Evolutionary conservation across 64 coral and sea anemone species (phyloP).

Genomic region (Actinia equina): DNA sequence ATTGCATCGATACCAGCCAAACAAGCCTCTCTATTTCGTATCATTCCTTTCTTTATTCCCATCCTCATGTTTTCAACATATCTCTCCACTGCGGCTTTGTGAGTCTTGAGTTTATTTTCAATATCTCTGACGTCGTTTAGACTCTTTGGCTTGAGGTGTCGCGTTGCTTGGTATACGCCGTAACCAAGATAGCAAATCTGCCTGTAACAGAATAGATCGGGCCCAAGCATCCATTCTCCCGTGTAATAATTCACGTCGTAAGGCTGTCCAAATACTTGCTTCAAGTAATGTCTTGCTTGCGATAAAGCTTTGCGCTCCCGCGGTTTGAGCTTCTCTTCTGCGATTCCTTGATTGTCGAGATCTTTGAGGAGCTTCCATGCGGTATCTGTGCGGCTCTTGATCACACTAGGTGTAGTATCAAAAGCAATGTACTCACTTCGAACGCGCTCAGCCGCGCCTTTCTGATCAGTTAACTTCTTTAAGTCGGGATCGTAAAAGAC

Average conservation of each 20-base stretch:
- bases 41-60: slow-evolving; percentile 68
- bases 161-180: slow-evolving; percentile 50
- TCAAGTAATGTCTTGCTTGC: slow-evolving; percentile 72
- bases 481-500: slow-evolving; percentile 53
- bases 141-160: slow-evolving; percentile 58
- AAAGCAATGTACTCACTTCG: slow-evolving; percentile 57
- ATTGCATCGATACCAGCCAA: slow-evolving; percentile 56
- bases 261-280: slow-evolving; percentile 72
- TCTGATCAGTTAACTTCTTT: neutral
- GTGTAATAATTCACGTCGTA: slow-evolving; percentile 92
- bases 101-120: slow-evolving; percentile 47
- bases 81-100: slow-evolving; percentile 39
- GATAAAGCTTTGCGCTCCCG: slow-evolving; percentile 71
- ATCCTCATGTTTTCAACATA: slow-evolving; percentile 92
- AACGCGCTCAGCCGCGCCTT: neutral
- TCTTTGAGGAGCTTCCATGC: slow-evolving; percentile 43
- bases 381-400: slow-evolving; percentile 62
- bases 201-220: slow-evolving; percentile 86
- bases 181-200: slow-evolving; percentile 61
- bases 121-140: slow-evolving; percentile 46
- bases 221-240: slow-evolving; percentile 95
- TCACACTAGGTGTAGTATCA: slow-evolving; percentile 50
- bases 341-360: slow-evolving; percentile 35
- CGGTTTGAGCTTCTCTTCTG: slow-evolving; percentile 43
- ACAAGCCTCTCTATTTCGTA: slow-evolving; percentile 61